phyloP scores from a whole-genome alignment of 2,797 vertebrate genomes.

The Pyrrhura leucotis region DNA sequence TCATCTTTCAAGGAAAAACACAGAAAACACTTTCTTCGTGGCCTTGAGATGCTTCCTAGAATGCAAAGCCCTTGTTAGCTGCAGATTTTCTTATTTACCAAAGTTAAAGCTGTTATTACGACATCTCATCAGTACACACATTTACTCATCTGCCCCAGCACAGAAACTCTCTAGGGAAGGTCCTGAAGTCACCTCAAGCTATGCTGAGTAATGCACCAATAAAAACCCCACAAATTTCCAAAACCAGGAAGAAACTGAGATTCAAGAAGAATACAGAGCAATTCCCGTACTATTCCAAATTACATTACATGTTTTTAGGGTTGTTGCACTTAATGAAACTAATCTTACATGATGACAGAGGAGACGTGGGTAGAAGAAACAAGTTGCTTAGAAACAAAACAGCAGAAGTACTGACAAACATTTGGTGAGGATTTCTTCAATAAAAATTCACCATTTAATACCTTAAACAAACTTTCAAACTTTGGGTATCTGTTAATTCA shows the following conservation, averaged over 20 bases:
- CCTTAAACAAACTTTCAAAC: neutral
- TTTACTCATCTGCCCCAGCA: neutral
- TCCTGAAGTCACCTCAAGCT: neutral
- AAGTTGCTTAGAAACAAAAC: neutral
- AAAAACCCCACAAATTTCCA: neutral
- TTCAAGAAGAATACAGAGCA: neutral
- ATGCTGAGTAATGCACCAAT: neutral
- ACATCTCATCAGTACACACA: neutral
- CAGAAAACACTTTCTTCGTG: neutral
- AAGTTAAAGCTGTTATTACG: neutral
- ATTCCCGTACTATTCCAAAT: neutral
- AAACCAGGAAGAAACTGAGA: neutral
- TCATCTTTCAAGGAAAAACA: neutral
- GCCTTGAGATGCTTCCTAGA: neutral
- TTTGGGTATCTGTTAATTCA: neutral
- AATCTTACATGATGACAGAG: neutral
- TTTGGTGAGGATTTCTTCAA: neutral
- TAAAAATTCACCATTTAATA: neutral
- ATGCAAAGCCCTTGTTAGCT: neutral
- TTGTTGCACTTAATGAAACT: neutral
- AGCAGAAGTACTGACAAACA: neutral
- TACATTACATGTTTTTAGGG: neutral
- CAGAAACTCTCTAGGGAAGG: neutral
- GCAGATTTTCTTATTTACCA: neutral
- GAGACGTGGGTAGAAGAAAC: neutral